Percentiles rank a stretch among this genome's conserved stretches.
Evolutionary conservation across 2,888 invertebrate genomes (phyloP).

Genomic region (Agonum fuliginosum): DNA sequence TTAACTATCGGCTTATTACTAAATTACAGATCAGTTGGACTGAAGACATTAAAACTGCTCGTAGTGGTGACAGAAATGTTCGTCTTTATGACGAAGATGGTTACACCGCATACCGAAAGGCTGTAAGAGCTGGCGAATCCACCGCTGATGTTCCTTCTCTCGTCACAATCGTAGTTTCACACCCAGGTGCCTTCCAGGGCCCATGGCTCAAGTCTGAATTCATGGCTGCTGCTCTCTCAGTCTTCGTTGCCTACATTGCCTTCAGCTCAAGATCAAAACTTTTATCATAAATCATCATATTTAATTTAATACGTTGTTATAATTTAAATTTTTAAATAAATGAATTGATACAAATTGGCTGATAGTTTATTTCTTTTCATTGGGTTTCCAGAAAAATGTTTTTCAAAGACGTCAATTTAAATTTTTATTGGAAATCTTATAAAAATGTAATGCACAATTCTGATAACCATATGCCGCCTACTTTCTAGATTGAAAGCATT

Average conservation of each 20-base stretch:
- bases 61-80: slow-evolving; percentile 87
- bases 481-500: no score
- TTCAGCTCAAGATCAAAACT: slow-evolving; percentile 89
- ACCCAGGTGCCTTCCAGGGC: slow-evolving; percentile 90
- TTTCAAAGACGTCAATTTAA: no score
- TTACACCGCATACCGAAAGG: slow-evolving; percentile 89
- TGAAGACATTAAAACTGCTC: slow-evolving; percentile 88
- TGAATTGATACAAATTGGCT: no score
- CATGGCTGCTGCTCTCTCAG: slow-evolving; percentile 86
- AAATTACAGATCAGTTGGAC: slow-evolving; percentile 90
- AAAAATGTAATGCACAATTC: no score
- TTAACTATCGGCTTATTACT: background rate
- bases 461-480: no score
- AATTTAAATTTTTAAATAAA: slow-evolving; percentile 52
- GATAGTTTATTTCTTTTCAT: no score
- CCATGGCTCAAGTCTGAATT: slow-evolving; percentile 96
- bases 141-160: slow-evolving; percentile 81
- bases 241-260: slow-evolving; percentile 90
- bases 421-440: no score
- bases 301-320: slow-evolving; percentile 45
- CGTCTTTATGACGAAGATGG: slow-evolving; percentile 95
- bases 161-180: slow-evolving; percentile 82
- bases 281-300: slow-evolving; percentile 75
- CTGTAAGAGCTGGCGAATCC: slow-evolving; percentile 83
- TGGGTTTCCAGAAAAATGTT: no score